Percentiles rank a stretch among this genome's conserved stretches.
phyloP scores from a whole-genome alignment of 2,888 invertebrate genomes.

The Yponomeuta plumbellus region DNA sequence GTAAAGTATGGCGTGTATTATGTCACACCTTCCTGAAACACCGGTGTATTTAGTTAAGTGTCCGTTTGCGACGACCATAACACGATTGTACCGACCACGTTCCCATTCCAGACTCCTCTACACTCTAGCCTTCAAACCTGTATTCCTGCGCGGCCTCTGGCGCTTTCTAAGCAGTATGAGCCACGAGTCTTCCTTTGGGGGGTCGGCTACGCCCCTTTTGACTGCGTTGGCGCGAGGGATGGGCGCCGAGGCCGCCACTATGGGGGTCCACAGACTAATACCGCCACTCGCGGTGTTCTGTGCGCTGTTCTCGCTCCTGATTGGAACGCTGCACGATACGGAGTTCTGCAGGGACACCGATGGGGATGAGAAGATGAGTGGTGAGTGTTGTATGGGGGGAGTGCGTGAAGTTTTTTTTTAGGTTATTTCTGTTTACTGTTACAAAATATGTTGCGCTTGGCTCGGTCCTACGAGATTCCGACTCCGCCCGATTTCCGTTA shows the following conservation, averaged over 20 bases:
- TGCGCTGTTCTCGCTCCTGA: conserved; percentile 85
- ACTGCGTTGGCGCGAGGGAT: conserved; percentile 82
- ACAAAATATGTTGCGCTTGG: too few species aligned
- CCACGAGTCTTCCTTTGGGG: conserved; percentile 56
- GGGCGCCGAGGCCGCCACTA: conserved; percentile 68
- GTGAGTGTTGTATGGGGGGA: conserved; percentile 35
- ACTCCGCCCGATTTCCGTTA: too few species aligned
- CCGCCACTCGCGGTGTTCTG: conserved; percentile 90
- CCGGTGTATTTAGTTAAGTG: too few species aligned
- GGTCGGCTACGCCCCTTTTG: conserved; percentile 76
- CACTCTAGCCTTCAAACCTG: conserved; percentile 86
- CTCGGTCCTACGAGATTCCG: too few species aligned
- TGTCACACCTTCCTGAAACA: too few species aligned
- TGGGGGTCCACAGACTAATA: conserved; percentile 81
- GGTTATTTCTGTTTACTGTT: neutral
- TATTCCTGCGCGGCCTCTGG: conserved; percentile 87
- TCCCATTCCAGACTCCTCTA: conserved; percentile 79
- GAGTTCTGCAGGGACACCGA: conserved; percentile 81
- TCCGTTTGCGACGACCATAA: neutral
- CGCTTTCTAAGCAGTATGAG: conserved; percentile 68
- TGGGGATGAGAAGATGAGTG: conserved; percentile 51
- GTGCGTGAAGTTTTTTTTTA: neutral
- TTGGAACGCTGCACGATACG: conserved; percentile 90
- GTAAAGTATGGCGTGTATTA: too few species aligned
- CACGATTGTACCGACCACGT: neutral